Conservation (phyloP, 2,797 vertebrate species). For the Decapterus maruadsi region DNA sequence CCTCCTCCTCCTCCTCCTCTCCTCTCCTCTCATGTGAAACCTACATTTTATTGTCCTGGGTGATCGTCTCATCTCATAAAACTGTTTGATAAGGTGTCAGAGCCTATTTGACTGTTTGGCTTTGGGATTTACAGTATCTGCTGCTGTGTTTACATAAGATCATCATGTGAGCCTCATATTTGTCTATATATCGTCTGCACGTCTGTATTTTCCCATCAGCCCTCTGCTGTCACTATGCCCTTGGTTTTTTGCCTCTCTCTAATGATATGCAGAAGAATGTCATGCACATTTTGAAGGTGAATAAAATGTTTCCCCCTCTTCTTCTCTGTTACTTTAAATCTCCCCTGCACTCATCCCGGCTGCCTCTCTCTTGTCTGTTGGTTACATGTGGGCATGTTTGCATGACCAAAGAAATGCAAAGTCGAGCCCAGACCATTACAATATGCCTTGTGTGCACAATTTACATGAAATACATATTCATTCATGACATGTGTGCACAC, state of each 20-base stretch:
- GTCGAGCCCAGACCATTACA: constrained; percentile 64
- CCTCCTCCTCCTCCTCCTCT: neutral
- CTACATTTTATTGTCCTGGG: constrained; percentile 65
- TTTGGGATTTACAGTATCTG: constrained; percentile 62
- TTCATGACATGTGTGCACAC: constrained; percentile 58
- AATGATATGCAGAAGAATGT: constrained; percentile 29
- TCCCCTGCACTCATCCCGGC: constrained; percentile 31
- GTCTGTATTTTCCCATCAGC: neutral
- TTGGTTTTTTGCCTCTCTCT: constrained; percentile 4
- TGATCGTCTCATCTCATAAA: constrained; percentile 74
- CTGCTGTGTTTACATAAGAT: constrained; percentile 32
- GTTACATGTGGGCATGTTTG: constrained; percentile 75
- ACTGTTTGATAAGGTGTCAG: constrained; percentile 71
- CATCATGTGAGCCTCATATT: constrained; percentile 13
- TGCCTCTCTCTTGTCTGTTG: constrained; percentile 43
- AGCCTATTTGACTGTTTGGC: constrained; percentile 66
- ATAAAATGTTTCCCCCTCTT: constrained; percentile 32
- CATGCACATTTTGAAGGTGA: constrained; percentile 40
- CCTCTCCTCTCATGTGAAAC: constrained; percentile 32
- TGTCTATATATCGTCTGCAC: neutral
- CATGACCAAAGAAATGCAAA: constrained; percentile 80
- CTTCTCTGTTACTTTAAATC: constrained; percentile 39
- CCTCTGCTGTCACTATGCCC: neutral
- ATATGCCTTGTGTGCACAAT: constrained; percentile 66
- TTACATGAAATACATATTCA: constrained; percentile 81